Conservation (phyloP, 2,888 invertebrate species). For the Drosophila kanekoi region DNA sequence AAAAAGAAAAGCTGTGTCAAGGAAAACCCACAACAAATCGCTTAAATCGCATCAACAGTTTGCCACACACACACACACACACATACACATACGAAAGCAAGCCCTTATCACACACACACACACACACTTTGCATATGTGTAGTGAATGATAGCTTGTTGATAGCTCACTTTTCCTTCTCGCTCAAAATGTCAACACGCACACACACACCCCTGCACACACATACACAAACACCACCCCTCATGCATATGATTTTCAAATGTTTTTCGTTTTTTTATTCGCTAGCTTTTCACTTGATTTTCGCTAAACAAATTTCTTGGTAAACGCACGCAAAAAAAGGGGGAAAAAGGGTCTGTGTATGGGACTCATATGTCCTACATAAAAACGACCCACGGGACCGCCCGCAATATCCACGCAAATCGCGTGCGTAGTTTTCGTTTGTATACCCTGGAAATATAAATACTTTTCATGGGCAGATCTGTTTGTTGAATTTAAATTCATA, state of each 20-base stretch:
- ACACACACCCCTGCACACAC: conserved; percentile 7
- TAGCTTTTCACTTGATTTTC: conserved; percentile 72
- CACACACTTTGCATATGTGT: conserved; percentile 64
- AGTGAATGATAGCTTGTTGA: conserved; percentile 80
- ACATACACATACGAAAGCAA: conserved; percentile 19
- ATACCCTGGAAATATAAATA: conserved; percentile 33
- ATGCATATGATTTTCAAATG: conserved; percentile 75
- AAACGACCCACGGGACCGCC: conserved; percentile 50
- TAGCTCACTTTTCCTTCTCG: conserved; percentile 71
- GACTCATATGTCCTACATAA: conserved; percentile 34
- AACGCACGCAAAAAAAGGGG: conserved; percentile 47
- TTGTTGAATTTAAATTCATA: not conserved
- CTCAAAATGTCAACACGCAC: conserved; percentile 72
- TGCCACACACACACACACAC: conserved; percentile 59
- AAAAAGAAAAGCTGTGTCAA: conserved; percentile 31
- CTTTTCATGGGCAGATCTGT: not conserved
- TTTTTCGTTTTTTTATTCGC: conserved; percentile 48
- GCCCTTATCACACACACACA: conserved; percentile 17
- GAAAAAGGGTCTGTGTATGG: conserved; percentile 48
- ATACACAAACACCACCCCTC: conserved; percentile 22
- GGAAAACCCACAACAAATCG: conserved; percentile 78
- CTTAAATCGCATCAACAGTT: conserved; percentile 81
- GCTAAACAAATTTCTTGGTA: conserved; percentile 63
- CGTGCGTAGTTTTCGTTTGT: conserved; percentile 56
- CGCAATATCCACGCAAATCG: conserved; percentile 56